Conservation (phyloP, 2,888 invertebrate species). For the Hedychridium roseum region DNA sequence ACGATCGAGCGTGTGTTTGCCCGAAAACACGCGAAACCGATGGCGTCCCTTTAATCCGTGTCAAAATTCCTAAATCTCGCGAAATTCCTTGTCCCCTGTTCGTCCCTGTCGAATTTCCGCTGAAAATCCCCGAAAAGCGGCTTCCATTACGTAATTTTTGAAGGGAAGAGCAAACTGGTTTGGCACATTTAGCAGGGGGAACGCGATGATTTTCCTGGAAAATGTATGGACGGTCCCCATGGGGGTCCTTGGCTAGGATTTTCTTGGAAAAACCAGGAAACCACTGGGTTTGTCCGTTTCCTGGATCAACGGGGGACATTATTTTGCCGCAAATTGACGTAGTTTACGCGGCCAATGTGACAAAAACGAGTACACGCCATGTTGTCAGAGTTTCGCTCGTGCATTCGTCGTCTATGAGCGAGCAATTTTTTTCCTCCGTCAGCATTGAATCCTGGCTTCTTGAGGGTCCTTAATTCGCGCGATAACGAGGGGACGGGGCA, state of each 20-base stretch:
- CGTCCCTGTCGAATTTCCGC: background rate
- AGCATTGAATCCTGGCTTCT: background rate
- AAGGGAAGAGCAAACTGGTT: constrained; percentile 27
- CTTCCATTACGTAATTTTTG: constrained; percentile 35
- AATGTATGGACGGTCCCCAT: no score
- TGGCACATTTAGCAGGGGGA: constrained; percentile 11
- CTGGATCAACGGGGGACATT: no score
- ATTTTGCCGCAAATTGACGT: no score
- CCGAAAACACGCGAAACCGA: background rate
- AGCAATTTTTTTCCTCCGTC: constrained; percentile 24
- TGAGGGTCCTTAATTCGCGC: no score
- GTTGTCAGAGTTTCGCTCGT: constrained; percentile 65
- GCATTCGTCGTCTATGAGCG: constrained; percentile 44
- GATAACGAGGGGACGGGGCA: no score
- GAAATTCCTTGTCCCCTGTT: no score
- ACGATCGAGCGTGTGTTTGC: constrained; percentile 12
- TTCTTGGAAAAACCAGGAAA: no score
- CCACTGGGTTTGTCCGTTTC: no score
- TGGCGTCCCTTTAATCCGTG: background rate
- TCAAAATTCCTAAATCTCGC: no score
- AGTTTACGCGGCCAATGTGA: constrained; percentile 39
- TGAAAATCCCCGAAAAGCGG: constrained; percentile 1
- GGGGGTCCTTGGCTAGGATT: no score
- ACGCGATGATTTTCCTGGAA: constrained; percentile 1
- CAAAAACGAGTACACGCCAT: constrained; percentile 66